Conservation (phyloP, 2,113 vertebrate species). For the Cephalopterus ornatus region DNA sequence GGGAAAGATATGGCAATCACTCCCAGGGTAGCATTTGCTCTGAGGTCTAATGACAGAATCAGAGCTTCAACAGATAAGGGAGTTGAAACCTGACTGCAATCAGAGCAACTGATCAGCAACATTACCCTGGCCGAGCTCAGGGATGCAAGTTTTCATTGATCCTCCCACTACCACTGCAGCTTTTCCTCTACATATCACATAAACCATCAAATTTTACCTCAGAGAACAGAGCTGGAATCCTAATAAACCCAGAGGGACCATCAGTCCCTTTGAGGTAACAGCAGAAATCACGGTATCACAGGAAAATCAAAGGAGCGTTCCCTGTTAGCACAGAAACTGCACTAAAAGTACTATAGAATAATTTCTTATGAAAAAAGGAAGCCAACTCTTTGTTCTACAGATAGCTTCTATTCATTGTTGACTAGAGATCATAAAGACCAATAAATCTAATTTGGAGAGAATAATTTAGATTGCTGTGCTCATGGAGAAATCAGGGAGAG, state of each 20-base stretch:
- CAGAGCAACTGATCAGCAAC: not conserved
- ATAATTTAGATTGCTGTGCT: not conserved
- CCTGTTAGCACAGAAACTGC: not conserved
- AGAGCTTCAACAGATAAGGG: not conserved
- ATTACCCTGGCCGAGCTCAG: not conserved
- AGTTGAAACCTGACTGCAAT: not conserved
- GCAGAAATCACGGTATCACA: not conserved
- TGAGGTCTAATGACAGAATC: not conserved
- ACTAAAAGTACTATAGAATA: not conserved
- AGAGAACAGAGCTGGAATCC: not conserved
- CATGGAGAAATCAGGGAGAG: not conserved
- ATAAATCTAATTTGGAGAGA: not conserved
- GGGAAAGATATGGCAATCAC: not conserved
- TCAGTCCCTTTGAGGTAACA: not conserved
- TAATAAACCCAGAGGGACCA: not conserved
- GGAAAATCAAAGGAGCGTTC: not conserved
- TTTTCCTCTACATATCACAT: not conserved
- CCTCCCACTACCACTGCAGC: not conserved
- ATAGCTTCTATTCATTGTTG: not conserved
- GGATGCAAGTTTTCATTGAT: not conserved
- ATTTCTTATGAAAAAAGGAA: not conserved
- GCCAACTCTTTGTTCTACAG: not conserved
- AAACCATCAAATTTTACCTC: not conserved
- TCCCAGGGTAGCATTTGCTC: not conserved
- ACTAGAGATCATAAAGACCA: not conserved